Evolutionary conservation across 2,888 invertebrate species (phyloP).

Genomic region (Aplocera efformata): DNA sequence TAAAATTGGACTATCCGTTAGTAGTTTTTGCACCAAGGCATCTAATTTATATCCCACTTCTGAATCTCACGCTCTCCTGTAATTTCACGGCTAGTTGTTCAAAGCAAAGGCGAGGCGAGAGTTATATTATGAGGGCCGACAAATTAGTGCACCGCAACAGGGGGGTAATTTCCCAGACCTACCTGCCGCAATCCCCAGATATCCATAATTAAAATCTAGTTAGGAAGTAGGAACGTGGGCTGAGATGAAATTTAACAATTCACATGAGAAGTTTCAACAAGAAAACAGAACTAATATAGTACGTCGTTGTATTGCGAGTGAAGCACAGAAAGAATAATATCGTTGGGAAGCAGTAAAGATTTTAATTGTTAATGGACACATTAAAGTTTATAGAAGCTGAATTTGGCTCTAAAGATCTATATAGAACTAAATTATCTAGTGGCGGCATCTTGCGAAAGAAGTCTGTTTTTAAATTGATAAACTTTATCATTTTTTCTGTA

Average conservation of each 20-base stretch:
- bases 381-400: no score
- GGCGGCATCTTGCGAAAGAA: no score
- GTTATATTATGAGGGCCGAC: slow-evolving; percentile 29
- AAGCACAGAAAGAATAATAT: slow-evolving; percentile 27
- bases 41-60: slow-evolving; percentile 14
- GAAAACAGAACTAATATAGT: slow-evolving; percentile 58
- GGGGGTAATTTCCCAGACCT: slow-evolving; percentile 9
- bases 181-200: slow-evolving; percentile 52
- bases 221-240: slow-evolving; percentile 61
- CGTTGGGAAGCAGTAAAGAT: no score
- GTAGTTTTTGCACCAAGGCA: slow-evolving; percentile 1
- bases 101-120: slow-evolving; percentile 11
- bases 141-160: slow-evolving; percentile 40
- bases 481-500: no score
- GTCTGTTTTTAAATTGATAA: no score
- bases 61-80: slow-evolving; percentile 9
- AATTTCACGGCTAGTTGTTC: slow-evolving; percentile 16
- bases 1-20: slow-evolving; percentile 1
- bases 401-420: no score
- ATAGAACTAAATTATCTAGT: no score
- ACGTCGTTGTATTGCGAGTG: slow-evolving; percentile 36
- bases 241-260: slow-evolving; percentile 76
- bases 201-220: slow-evolving; percentile 76
- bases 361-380: no score
- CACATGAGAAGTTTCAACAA: slow-evolving; percentile 63